These are phyloP conservation scores for Istiophorus platypterus DNA, from an alignment of 2,113 vertebrate genomes.

Conservation along the genomic window DNA sequence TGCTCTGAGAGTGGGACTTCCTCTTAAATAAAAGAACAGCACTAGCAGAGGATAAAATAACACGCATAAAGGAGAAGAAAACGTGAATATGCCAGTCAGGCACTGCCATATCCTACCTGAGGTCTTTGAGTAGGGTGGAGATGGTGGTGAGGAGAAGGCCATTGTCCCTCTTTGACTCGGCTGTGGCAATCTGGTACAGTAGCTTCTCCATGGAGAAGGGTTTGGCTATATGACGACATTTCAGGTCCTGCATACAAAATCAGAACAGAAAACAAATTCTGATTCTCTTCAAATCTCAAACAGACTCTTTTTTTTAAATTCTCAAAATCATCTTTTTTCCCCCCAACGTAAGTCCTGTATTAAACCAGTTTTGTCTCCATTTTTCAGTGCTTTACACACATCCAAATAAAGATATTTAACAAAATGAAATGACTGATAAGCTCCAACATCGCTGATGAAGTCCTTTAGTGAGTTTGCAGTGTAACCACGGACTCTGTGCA, in stretches of 20 bases:
- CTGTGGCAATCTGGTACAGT: conserved; percentile 97
- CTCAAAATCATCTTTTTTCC: too few species aligned
- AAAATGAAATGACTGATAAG: neutral
- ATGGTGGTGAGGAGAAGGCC: conserved; percentile 95
- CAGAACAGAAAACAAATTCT: conserved; percentile 8
- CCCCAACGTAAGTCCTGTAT: too few species aligned
- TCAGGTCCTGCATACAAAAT: conserved; percentile 90
- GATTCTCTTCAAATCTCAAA: neutral
- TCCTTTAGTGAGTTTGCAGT: neutral
- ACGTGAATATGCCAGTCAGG: neutral
- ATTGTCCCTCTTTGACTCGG: conserved; percentile 97
- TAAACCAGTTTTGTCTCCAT: too few species aligned
- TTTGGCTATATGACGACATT: conserved; percentile 95
- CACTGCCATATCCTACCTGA: conserved; percentile 86
- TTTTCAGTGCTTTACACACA: neutral
- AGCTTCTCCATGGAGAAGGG: conserved; percentile 99
- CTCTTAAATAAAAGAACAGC: neutral
- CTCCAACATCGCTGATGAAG: neutral
- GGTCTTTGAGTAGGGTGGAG: conserved; percentile 96
- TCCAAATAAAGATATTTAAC: neutral
- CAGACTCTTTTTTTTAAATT: neutral
- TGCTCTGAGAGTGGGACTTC: neutral
- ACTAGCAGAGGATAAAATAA: neutral
- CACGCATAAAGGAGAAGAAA: neutral
- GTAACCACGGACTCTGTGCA: neutral